phyloP scores from a whole-genome alignment of 2,113 vertebrate genomes.

The Paraplagusia blochii region DNA sequence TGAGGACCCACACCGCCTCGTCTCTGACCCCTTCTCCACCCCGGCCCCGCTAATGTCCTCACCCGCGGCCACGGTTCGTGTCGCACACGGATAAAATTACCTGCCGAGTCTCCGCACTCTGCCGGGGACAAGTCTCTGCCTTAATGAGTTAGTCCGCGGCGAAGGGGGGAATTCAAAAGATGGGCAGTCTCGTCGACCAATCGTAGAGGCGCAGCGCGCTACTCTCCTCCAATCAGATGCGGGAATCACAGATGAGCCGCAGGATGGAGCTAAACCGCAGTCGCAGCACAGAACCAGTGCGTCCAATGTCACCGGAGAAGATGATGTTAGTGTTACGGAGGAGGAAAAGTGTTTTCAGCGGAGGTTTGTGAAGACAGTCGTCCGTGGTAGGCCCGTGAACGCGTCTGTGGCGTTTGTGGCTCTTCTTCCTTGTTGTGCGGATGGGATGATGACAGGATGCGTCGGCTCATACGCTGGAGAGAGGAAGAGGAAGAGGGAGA shows the following conservation, averaged over 20 bases:
- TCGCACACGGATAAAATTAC: constrained; percentile 14
- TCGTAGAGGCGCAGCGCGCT: too few species aligned
- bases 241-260: too few species aligned
- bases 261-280: too few species aligned
- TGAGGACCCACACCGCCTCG: not conserved
- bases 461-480: not conserved
- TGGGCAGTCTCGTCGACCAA: too few species aligned
- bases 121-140: constrained; percentile 35
- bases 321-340: constrained; percentile 5
- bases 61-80: not conserved
- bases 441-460: not conserved
- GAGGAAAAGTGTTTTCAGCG: not conserved
- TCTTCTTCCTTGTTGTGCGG: not conserved
- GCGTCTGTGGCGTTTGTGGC: not conserved
- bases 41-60: not conserved
- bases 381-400: constrained; percentile 22
- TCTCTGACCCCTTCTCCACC: constrained; percentile 27
- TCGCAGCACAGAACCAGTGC: too few species aligned
- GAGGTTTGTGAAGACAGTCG: not conserved
- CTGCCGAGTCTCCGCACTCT: not conserved
- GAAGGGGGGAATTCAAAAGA: too few species aligned
- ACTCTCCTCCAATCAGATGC: too few species aligned
- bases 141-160: too few species aligned
- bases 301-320: constrained; percentile 52
- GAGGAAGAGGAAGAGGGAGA: not conserved